Conservation (phyloP, 2,888 invertebrate genomes). For the Habroteleia sp. region DNA sequence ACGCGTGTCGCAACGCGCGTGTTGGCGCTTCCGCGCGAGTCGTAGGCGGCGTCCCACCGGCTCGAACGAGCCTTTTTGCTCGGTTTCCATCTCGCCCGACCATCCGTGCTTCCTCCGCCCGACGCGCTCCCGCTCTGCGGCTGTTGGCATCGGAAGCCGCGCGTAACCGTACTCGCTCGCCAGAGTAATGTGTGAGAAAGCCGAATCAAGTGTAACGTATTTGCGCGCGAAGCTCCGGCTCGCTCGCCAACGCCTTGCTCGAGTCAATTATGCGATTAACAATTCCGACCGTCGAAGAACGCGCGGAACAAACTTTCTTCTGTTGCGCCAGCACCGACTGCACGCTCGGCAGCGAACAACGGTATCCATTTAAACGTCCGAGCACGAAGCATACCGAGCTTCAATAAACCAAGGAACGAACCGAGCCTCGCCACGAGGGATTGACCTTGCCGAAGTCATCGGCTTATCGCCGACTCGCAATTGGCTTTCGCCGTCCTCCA, state of each 20-base stretch:
- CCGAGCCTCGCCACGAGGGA: too few relatives aligned
- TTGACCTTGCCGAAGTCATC: too few relatives aligned
- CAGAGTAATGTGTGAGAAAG: slow-evolving; percentile 59
- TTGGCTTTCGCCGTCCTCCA: too few relatives aligned
- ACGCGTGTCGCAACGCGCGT: slow-evolving; percentile 41
- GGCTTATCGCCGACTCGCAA: too few relatives aligned
- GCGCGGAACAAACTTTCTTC: slow-evolving; percentile 3
- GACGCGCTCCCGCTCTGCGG: slow-evolving; percentile 45
- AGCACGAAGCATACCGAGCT: too few relatives aligned
- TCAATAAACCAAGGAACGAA: too few relatives aligned
- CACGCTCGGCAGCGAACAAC: neutral
- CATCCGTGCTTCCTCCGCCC: slow-evolving; percentile 53
- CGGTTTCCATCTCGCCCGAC: slow-evolving; percentile 42
- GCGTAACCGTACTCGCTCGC: slow-evolving; percentile 47
- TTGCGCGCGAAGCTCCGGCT: slow-evolving; percentile 38
- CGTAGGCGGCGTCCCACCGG: slow-evolving; percentile 4
- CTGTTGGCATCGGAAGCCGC: slow-evolving; percentile 59
- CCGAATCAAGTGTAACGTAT: slow-evolving; percentile 63
- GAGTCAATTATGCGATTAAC: slow-evolving; percentile 26
- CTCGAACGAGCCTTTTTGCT: slow-evolving; percentile 27
- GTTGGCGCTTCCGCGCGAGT: slow-evolving; percentile 29
- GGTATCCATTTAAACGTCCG: neutral
- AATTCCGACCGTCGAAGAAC: slow-evolving; percentile 5
- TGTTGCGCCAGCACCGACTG: neutral
- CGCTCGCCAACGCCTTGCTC: slow-evolving; percentile 3